These are phyloP conservation scores for Etheostoma nigrum DNA, from an alignment of 2,797 vertebrate genomes.

Conservation along the genomic window DNA sequence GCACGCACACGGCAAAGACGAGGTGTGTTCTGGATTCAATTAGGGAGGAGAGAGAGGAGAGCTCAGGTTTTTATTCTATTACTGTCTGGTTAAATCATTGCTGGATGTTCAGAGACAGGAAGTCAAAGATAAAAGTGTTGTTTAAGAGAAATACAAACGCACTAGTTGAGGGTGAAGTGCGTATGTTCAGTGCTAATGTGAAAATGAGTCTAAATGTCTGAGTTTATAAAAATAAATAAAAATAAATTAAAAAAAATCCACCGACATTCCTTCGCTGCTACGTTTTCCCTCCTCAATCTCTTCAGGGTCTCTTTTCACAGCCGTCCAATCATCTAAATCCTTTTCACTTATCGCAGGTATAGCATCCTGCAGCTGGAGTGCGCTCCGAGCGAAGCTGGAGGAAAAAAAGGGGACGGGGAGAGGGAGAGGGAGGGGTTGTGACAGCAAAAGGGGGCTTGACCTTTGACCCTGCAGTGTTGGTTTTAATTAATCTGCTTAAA, in stretches of 20 bases:
- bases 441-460: conserved; percentile 63
- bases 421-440: not conserved
- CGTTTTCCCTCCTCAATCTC: not conserved
- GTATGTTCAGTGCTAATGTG: not conserved
- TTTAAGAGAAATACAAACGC: conserved; percentile 1
- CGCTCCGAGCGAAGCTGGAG: not conserved
- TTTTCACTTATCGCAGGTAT: not conserved
- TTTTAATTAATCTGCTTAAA: conserved; percentile 85
- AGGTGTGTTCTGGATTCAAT: conserved; percentile 78
- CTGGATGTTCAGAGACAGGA: conserved; percentile 27
- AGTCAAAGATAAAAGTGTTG: conserved; percentile 17
- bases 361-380: conserved; percentile 19
- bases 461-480: conserved; percentile 79
- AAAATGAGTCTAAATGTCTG: not conserved
- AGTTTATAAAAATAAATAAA: too few relatives aligned
- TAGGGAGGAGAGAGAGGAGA: conserved; percentile 54
- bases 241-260: not conserved
- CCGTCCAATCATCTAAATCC: conserved; percentile 21
- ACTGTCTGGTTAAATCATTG: conserved; percentile 53
- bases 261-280: not conserved
- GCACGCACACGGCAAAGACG: conserved; percentile 40
- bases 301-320: conserved; percentile 8
- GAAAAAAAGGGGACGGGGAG: not conserved
- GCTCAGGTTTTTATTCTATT: conserved; percentile 71
- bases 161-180: not conserved